Evolutionary conservation across 2,797 vertebrate genomes (phyloP), one percentile per base, ranked within the genome.

Genomic region (Capromys pilorides): DNA sequence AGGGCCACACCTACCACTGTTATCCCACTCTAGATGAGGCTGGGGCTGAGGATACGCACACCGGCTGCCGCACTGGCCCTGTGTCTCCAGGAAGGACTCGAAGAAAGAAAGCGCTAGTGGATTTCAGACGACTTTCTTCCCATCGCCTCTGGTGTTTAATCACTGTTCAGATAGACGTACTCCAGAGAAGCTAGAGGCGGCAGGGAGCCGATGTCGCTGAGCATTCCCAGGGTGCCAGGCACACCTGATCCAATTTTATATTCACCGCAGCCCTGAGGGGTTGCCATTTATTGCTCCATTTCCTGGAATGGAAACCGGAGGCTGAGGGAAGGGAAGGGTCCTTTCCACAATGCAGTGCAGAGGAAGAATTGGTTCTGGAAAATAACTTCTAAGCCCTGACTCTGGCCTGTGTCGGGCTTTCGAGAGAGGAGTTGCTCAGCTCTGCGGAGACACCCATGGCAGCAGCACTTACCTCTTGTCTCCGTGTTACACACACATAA

Each of bases 271-370:
- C 83, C 84, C 49, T 54, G 36, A 81, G 36, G 49, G 18, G 9
- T 5, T 66, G 81, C 21, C n/a, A 21, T 61, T 28, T 78, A 82
- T 41, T 41, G 85, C 54, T 86, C 88, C 82, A 71, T 88, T 95
- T 96, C 89, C 87, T 24, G 28, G 41, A 69, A 26, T 71, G 80
- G 62, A 61, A 95, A 62, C 71, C 41, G 21, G 64, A 66, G 91
- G 26, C 67, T 79, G 90, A 6, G 54, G 31, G 26, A 66, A 89
- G 31, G 14, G n/a, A 90, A n/a, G 39, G 59, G 3, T 61, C 24
- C 36, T 84, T 54, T 75, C 91, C 90, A 64, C 64, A 45, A 1
- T 49, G 79, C 28, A 33, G 9, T 49, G 45, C 14, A 21, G 69
- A 62, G 85, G 36, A 93, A 24, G 69, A 82, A 82, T 22, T 28